These are phyloP conservation scores for Somateria mollissima DNA, from an alignment of 2,797 vertebrate genomes.

Conservation along the genomic window DNA sequence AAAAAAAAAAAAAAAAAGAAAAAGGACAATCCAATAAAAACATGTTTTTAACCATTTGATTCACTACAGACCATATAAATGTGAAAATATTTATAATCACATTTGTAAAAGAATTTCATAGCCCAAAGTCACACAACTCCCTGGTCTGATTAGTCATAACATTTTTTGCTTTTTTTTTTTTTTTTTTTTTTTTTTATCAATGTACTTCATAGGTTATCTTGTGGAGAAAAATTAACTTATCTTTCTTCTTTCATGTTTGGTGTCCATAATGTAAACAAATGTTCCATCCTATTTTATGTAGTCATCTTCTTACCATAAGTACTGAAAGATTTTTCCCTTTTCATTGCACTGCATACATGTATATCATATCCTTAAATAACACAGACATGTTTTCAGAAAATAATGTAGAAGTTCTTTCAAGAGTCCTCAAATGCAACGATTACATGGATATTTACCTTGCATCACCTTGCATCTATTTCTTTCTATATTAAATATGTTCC, in stretches of 20 bases:
- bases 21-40: neutral
- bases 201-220: neutral
- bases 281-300: neutral
- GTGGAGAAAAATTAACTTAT: neutral
- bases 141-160: rapidly evolving
- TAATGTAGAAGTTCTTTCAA: neutral
- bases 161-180: neutral
- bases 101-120: neutral
- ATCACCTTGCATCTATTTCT: neutral
- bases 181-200: neutral
- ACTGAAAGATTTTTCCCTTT: neutral
- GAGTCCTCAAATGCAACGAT: neutral
- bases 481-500: neutral
- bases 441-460: neutral
- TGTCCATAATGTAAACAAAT: neutral
- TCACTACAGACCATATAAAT: neutral
- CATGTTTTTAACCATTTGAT: neutral
- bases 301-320: neutral
- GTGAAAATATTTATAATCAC: neutral
- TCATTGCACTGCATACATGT: neutral
- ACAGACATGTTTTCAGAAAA: neutral
- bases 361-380: neutral
- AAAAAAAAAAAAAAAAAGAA: neutral
- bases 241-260: neutral
- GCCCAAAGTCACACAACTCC: rapidly evolving